Percentiles rank a stretch among this genome's conserved stretches.
Evolutionary conservation across 2,888 invertebrate species (phyloP).

Genomic region (Choreutis nemorana): DNA sequence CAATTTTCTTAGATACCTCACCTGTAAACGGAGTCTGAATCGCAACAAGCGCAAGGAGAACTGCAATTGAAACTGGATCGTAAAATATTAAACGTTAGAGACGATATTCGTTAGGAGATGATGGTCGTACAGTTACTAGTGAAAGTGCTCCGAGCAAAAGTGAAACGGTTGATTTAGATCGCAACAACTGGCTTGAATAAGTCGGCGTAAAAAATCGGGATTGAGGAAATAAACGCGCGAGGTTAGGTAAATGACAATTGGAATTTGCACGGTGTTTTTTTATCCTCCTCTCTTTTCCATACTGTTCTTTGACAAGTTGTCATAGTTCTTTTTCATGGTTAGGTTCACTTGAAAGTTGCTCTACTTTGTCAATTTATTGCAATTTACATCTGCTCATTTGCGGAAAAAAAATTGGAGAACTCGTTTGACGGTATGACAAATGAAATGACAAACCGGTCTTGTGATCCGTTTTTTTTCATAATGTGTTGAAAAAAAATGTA

Average conservation of each 20-base stretch:
- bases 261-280: conserved; percentile 13
- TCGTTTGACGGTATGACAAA: too few relatives aligned
- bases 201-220: conserved; percentile 43
- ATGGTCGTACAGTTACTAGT: conserved; percentile 47
- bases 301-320: conserved; percentile 2
- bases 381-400: neutral
- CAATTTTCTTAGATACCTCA: conserved; percentile 16
- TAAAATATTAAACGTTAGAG: conserved; percentile 16
- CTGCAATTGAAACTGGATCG: conserved; percentile 2
- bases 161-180: conserved; percentile 52
- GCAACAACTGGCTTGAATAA: conserved; percentile 34
- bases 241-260: conserved; percentile 17
- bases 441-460: too few relatives aligned
- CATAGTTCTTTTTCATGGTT: neutral
- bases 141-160: conserved; percentile 58
- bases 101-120: conserved; percentile 22
- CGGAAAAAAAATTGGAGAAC: neutral
- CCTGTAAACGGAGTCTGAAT: conserved; percentile 10
- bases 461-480: too few relatives aligned
- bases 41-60: conserved; percentile 6
- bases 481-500: too few relatives aligned
- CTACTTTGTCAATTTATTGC: neutral
- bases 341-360: conserved; percentile 1
- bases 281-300: conserved; percentile 1
- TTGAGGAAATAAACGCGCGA: conserved; percentile 39